Base-by-base conservation (phyloP, 1,140 invertebrate genomes). In the Protaetia brevitarsis region DNA sequence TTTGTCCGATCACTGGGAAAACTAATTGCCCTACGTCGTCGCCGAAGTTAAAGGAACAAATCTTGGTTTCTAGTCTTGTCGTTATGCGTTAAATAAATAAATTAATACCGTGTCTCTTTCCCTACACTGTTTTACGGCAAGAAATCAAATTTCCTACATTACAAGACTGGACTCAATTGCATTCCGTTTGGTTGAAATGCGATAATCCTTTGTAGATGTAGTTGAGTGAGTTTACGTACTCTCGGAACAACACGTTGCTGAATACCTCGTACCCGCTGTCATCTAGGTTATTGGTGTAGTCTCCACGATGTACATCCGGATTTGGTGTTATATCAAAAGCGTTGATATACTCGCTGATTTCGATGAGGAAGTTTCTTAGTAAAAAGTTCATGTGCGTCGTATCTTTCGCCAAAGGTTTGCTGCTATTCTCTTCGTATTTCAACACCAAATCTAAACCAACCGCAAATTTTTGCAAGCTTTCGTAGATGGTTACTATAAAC, bases 391-490 rank as follows among this genome's bases (percentile, higher is more conserved):
- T 83, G 79, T 11, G 82, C 79, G 28, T 80, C 79, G 75, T 88
- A 89, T 36, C 83, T 71, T 5, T 80, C 75, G 58, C 78, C 71
- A 75, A 85, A 88, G 13, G 77, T 7, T 51, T 68, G 3, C 77
- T 79, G 5, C 74, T 69, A 3, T 51, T 16, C 19, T 84, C 77
- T 4, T 83, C 78, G 64, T 87, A 85, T 67, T 89, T 87, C 74
- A 84, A 81, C 8, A 88, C 81, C 74, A 88, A 87, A 66, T 89
- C 88, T 37, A 89, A 68, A 23, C 83, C 88, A 0, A 89, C 87
- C 1, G 86, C 87, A 67, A 84, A 84, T 72, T 78, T 85, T 73
- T 89, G 88, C 73, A 89, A 81, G 69, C 83, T 82, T 65, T 83
- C 78, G 74, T 87, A 89, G 5, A 81, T 78, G 51, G 84, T 75